Percentiles rank a stretch among this genome's conserved stretches.
These are phyloP conservation scores for Brachionus angularis DNA, from an alignment of 1,140 invertebrate species.

Conservation along the genomic window DNA sequence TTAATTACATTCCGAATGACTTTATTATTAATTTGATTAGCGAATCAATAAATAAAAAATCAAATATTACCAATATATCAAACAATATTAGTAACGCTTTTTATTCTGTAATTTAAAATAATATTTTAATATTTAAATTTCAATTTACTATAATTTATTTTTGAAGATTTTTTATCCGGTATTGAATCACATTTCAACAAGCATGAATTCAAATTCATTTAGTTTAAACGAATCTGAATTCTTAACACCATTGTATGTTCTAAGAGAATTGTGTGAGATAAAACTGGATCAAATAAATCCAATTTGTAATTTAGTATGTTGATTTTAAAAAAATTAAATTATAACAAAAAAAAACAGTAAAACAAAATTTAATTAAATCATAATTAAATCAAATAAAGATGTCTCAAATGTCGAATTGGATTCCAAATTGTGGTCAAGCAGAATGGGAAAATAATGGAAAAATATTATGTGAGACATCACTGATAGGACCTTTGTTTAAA, in stretches of 20 bases:
- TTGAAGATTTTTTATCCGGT: slow-evolving; percentile 23
- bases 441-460: not conserved
- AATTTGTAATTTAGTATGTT: slow-evolving; percentile 37
- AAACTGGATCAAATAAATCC: slow-evolving; percentile 33
- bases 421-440: not conserved
- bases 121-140: not conserved
- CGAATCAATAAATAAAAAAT: not conserved
- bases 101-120: not conserved
- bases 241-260: slow-evolving; percentile 4
- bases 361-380: not conserved
- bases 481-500: slow-evolving; percentile 29
- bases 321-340: not conserved
- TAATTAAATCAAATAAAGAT: not conserved
- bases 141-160: not conserved
- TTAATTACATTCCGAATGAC: slow-evolving; percentile 7
- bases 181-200: not conserved
- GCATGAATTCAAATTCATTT: slow-evolving; percentile 13
- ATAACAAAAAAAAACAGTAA: not conserved
- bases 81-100: slow-evolving; percentile 7
- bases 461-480: slow-evolving; percentile 1
- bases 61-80: not conserved
- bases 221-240: not conserved
- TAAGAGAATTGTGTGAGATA: slow-evolving; percentile 30
- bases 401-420: slow-evolving; percentile 23
- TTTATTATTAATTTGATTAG: slow-evolving; percentile 5